phyloP scores from a whole-genome alignment of 1,140 invertebrate species.

The Drosophila busckii region DNA sequence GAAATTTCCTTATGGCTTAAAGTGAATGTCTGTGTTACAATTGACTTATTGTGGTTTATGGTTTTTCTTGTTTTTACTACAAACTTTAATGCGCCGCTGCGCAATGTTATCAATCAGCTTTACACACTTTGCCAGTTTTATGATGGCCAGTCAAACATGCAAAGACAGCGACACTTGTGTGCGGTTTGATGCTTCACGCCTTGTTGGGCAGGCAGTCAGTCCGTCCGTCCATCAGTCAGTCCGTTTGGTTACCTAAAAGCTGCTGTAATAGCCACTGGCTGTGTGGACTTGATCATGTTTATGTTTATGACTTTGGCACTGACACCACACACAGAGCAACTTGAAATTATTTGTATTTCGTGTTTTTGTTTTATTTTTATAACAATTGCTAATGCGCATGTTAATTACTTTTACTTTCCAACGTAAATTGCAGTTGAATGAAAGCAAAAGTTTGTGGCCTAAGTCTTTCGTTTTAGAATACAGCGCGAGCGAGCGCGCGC shows the following conservation, averaged over 20 bases:
- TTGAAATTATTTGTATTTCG: constrained; percentile 2
- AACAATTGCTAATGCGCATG: constrained; percentile 57
- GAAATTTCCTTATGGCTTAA: no score
- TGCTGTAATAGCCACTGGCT: constrained; percentile 56
- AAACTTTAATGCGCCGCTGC: constrained; percentile 19
- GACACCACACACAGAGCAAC: constrained; percentile 10
- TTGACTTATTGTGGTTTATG: no score
- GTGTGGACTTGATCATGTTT: constrained; percentile 30
- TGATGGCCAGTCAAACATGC: neutral
- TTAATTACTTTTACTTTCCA: constrained; percentile 67
- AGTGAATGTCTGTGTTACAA: no score
- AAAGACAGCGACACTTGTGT: constrained; percentile 31
- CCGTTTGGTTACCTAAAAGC: constrained; percentile 56
- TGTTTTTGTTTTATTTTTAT: constrained; percentile 21
- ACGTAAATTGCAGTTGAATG: constrained; percentile 41
- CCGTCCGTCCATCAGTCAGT: no score
- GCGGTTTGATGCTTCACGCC: constrained; percentile 62
- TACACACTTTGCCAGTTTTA: constrained; percentile 13
- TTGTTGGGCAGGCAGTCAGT: constrained; percentile 55
- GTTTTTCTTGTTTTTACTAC: constrained; percentile 1
- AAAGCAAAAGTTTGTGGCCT: constrained; percentile 45
- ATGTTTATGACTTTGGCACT: constrained; percentile 23
- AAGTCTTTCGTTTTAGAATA: constrained; percentile 48
- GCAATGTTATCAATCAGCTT: no score
- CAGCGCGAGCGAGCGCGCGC: neutral